These are phyloP conservation scores for Melanotaenia pygmaea DNA, from an alignment of 2,797 vertebrate genomes.

Conservation along the genomic window DNA sequence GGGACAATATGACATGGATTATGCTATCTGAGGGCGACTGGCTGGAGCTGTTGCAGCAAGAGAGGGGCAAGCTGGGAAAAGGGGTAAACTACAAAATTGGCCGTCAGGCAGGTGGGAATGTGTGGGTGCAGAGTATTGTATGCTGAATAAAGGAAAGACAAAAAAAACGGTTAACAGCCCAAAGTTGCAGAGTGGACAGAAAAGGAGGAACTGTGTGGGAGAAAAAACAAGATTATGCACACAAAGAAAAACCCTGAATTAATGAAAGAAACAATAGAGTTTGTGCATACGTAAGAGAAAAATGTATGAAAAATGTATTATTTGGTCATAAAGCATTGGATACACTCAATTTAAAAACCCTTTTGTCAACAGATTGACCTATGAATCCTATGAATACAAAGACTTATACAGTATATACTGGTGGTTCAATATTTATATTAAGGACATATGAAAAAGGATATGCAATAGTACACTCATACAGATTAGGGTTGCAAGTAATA, in stretches of 20 bases:
- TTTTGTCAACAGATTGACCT: slow-evolving; percentile 16
- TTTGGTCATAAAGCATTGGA: slow-evolving; percentile 29
- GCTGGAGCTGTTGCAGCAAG: slow-evolving; percentile 42
- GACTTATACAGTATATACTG: not conserved
- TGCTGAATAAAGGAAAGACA: slow-evolving; percentile 44
- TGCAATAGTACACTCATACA: too few species aligned
- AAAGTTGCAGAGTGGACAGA: slow-evolving; percentile 56
- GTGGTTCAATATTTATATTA: not conserved
- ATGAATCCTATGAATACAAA: not conserved
- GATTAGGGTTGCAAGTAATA: too few species aligned
- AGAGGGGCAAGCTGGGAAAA: slow-evolving; percentile 12
- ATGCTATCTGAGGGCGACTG: slow-evolving; percentile 66
- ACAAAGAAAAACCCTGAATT: slow-evolving; percentile 51
- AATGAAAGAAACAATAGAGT: slow-evolving; percentile 54
- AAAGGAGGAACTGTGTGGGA: slow-evolving; percentile 36
- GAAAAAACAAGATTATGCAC: slow-evolving; percentile 52
- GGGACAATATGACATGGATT: slow-evolving; percentile 83
- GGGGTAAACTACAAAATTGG: slow-evolving; percentile 34
- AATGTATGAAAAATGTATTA: slow-evolving; percentile 9
- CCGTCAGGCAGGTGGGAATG: slow-evolving; percentile 21
- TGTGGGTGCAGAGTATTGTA: slow-evolving; percentile 36
- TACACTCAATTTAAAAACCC: slow-evolving; percentile 49
- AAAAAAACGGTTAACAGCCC: slow-evolving; percentile 23
- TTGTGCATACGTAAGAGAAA: slow-evolving; percentile 47
- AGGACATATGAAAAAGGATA: not conserved